Evolutionary conservation across 2,113 vertebrate species (phyloP), one percentile per base, ranked within the genome.

Genomic region (Vireo altiloquus): DNA sequence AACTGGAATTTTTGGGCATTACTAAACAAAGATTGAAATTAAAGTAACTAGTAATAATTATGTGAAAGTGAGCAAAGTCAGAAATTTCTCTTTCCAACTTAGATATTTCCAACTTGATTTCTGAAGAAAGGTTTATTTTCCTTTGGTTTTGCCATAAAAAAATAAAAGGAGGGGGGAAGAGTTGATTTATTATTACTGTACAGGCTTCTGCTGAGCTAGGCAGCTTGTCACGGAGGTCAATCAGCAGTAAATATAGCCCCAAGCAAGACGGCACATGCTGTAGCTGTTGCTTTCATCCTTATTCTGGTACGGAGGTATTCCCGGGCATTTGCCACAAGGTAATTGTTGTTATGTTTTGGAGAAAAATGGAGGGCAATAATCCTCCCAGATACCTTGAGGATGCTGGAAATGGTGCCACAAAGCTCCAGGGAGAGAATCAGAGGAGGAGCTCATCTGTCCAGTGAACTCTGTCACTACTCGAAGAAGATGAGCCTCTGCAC

Each of bases 171-270:
- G 4, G 1, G 1, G 12, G 30, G 2, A n/a, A 68, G 13, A 24
- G 13, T 37, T 84, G 52, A 39, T 80, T 25, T 60, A 13, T 86
- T 93, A 70, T 92, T 70, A 42, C 69, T 94, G 49, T 52, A 60
- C 56, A 65, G 44, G 28, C n/a, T 95, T 91, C 64, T 92, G 82
- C 87, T 96, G 82, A 89, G 76, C 71, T 83, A 74, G 49, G 82
- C 69, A 93, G 42, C 60, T 76, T 95, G 64, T 86, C 72, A 19
- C 31, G 18, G 49, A 93, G 85, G 76, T 93, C 87, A 94, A 4
- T 86, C 92, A 89, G 42, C 52, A 87, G 37, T 82, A 83, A 87
- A 85, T 90, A 56, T 2, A 86, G 68, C 56, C 71, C 22, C 44
- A 52, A 53, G 90, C 75, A 82, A 76, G 87, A 90, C 46, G 69